These are phyloP conservation scores for Thaumatotibia leucotreta DNA, from an alignment of 1,140 invertebrate genomes.

Conservation along the genomic window DNA sequence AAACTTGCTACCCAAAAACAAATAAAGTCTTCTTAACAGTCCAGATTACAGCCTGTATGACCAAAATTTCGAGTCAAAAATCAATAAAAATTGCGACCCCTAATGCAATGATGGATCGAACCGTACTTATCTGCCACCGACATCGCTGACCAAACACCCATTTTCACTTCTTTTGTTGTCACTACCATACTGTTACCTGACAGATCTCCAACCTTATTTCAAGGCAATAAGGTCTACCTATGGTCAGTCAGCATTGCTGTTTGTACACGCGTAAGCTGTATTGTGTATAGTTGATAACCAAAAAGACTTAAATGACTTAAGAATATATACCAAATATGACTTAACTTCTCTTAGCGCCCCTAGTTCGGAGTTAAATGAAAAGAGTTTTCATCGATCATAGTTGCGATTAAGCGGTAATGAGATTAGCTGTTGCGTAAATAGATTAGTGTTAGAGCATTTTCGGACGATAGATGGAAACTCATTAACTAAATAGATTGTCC, in stretches of 20 bases:
- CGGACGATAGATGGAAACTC: background rate
- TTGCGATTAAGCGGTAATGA: background rate
- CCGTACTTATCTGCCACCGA: slow-evolving; percentile 54
- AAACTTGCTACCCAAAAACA: too few species aligned
- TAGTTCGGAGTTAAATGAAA: background rate
- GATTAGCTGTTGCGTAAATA: background rate
- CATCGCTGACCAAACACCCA: slow-evolving; percentile 48
- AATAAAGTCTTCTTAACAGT: too few species aligned
- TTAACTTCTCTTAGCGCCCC: background rate
- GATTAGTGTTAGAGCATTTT: background rate
- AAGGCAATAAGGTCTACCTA: too few species aligned
- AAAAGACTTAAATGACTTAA: background rate
- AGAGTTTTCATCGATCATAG: slow-evolving; percentile 9
- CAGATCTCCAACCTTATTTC: too few species aligned
- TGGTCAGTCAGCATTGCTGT: too few species aligned
- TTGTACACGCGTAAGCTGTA: slow-evolving; percentile 3
- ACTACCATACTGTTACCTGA: too few species aligned
- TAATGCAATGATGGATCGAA: slow-evolving; percentile 70
- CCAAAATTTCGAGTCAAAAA: slow-evolving; percentile 52
- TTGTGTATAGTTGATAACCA: background rate
- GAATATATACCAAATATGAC: background rate
- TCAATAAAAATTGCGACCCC: slow-evolving; percentile 64
- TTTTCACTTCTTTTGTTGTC: slow-evolving; percentile 27
- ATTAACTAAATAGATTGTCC: background rate
- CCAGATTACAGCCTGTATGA: background rate